Evolutionary conservation across 2,113 vertebrate species (phyloP), one percentile per base, ranked within the genome.

Genomic region (Trachemys scripta): DNA sequence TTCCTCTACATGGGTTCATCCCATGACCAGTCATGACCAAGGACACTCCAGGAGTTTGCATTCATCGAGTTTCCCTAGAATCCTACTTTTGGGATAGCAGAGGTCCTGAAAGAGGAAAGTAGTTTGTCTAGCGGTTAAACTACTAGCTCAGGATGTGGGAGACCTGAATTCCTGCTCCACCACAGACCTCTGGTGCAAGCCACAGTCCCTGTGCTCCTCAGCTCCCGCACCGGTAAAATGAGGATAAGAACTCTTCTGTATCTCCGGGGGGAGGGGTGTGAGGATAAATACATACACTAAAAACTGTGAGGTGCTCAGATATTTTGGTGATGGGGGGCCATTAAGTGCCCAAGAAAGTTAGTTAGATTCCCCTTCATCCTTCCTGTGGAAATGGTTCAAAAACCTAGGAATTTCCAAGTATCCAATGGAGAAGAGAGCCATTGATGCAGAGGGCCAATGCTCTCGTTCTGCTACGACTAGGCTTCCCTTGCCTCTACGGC

Each of bases 1-100:
- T 89, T 95, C 92, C 65, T 19, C 86, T 94, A 47, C 75, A 69
- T 82, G 83, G 88, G 89, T 24, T 45, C 45, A n/a, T 29, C 45
- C 29, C 38, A 12, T 22, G 8, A 82, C 31, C 85, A 31, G 57
- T 50, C 8, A 84, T 65, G 82, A 56, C 42, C 49, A 84, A 88
- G 82, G 11, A 56, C 75, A 88, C 31, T 90, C 76, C 31, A 82
- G 42, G 10, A 75, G n/a, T 17, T 45, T 82, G 62, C 42, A 53
- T 82, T 78, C 87, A 82, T 42, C 31, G 65, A 11, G 81, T 78
- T 53, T 85, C n/a, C 31, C 81, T 27, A 5, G 76, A 72, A 78
- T 49, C 54, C 35, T 20, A 38, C 42, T 29, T 19, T 38, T 38
- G 35, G 35, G 35, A 19, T 20, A n/a, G 25, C 56, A 80, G 84